A percentile compares a stretch with the other conserved stretches of the same genome.
Conservation (phyloP, 1,140 invertebrate genomes). For the Drosophila gunungcola region DNA sequence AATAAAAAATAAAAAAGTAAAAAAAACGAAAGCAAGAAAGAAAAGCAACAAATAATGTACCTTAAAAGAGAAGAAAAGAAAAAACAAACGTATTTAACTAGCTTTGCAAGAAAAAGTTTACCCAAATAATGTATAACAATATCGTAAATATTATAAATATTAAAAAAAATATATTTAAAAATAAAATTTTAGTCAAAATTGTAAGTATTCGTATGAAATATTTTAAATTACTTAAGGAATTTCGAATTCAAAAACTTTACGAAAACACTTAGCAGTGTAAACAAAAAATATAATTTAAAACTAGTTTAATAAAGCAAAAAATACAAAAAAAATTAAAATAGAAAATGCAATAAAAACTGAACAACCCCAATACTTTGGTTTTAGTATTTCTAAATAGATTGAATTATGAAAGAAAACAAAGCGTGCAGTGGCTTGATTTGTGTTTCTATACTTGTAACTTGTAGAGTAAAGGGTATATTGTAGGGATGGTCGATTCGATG, state of each 20-base stretch:
- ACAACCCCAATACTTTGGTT: slow-evolving; percentile 13
- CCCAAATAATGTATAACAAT: slow-evolving; percentile 4
- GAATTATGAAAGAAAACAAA: too few relatives aligned
- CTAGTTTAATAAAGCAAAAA: slow-evolving; percentile 14
- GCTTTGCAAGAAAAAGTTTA: slow-evolving; percentile 60
- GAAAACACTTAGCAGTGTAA: slow-evolving; percentile 8
- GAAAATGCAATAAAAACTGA: slow-evolving; percentile 22
- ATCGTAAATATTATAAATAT: slow-evolving; percentile 43
- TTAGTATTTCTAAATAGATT: too few relatives aligned
- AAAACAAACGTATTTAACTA: slow-evolving; percentile 72
- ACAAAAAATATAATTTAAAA: slow-evolving; percentile 22
- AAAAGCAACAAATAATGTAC: slow-evolving; percentile 65
- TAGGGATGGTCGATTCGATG: too few relatives aligned
- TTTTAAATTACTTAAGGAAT: background rate
- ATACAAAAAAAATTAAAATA: slow-evolving; percentile 21
- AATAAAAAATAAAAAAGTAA: slow-evolving; percentile 44
- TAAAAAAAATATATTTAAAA: slow-evolving; percentile 14
- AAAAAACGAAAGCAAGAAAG: slow-evolving; percentile 18
- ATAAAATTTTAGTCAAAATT: slow-evolving; percentile 5
- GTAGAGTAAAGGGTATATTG: too few relatives aligned
- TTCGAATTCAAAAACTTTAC: slow-evolving; percentile 12
- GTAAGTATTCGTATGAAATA: slow-evolving; percentile 35
- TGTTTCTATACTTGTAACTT: too few relatives aligned
- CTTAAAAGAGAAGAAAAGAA: slow-evolving; percentile 56
- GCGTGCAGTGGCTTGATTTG: too few relatives aligned